phyloP scores from a whole-genome alignment of 2,113 vertebrate genomes.

The Psammodynastes pulverulentus region DNA sequence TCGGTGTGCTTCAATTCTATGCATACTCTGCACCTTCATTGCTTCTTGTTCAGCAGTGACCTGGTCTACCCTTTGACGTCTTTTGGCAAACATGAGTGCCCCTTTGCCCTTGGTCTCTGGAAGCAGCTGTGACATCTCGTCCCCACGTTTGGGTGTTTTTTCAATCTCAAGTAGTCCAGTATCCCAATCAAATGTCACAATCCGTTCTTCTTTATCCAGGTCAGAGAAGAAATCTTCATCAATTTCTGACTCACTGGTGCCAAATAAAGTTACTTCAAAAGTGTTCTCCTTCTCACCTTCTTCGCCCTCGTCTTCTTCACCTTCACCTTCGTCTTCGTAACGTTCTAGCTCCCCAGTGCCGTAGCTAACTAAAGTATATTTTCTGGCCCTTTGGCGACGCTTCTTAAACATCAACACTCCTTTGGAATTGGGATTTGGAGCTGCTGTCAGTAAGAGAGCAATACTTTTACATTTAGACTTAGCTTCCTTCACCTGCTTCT shows the following conservation, averaged over 20 bases:
- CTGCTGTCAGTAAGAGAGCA: conserved; percentile 88
- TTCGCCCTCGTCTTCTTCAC: conserved; percentile 72
- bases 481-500: conserved; percentile 96
- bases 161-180: conserved; percentile 85
- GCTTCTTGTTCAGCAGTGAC: conserved; percentile 90
- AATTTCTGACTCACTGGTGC: conserved; percentile 78
- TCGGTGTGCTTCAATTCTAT: conserved; percentile 59
- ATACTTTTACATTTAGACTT: conserved; percentile 99
- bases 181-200: conserved; percentile 85
- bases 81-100: conserved; percentile 91
- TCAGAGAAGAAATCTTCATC: conserved; percentile 82
- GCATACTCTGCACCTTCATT: conserved; percentile 70
- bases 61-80: conserved; percentile 90
- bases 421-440: conserved; percentile 91
- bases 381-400: conserved; percentile 88
- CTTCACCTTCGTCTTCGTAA: conserved; percentile 76
- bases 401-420: conserved; percentile 99
- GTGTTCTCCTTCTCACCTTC: conserved; percentile 76
- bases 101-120: conserved; percentile 93
- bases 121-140: conserved; percentile 81
- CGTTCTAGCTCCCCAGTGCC: conserved; percentile 87
- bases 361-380: conserved; percentile 97
- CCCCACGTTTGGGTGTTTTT: conserved; percentile 73
- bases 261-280: conserved; percentile 73
- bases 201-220: conserved; percentile 68